phyloP scores from a whole-genome alignment of 2,888 invertebrate species.

The Philaethria dido region DNA sequence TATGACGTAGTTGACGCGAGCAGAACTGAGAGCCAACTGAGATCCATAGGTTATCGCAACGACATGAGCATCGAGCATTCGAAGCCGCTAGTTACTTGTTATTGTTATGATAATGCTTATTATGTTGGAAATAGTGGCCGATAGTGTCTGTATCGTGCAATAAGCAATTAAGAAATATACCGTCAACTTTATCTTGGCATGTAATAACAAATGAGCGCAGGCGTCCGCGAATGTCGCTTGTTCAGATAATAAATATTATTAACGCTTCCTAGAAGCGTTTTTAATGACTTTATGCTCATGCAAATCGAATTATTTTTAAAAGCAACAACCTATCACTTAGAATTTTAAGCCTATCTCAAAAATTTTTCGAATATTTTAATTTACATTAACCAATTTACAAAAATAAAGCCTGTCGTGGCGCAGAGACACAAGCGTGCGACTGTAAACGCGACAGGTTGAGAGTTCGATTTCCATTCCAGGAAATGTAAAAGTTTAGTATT shows the following conservation, averaged over 20 bases:
- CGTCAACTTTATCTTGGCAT: conserved; percentile 62
- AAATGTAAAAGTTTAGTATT: no score
- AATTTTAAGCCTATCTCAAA: no score
- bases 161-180: conserved; percentile 78
- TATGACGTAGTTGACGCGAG: conserved; percentile 39
- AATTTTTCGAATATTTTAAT: no score
- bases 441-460: no score
- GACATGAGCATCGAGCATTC: conserved; percentile 41
- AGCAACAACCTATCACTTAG: background rate
- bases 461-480: no score
- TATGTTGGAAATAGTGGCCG: conserved; percentile 79
- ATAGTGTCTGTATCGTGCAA: conserved; percentile 77
- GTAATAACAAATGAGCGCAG: conserved; percentile 62
- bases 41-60: conserved; percentile 47
- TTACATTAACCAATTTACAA: no score
- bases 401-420: no score
- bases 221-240: conserved; percentile 55
- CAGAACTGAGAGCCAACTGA: conserved; percentile 44
- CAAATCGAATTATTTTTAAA: conserved; percentile 39
- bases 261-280: conserved; percentile 62
- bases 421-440: no score
- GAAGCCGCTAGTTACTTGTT: conserved; percentile 68
- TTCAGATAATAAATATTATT: conserved; percentile 55
- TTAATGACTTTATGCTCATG: conserved; percentile 43
- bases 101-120: conserved; percentile 82